Evolutionary conservation across 2,797 vertebrate species (phyloP).

Genomic region (Taenioides sp.): DNA sequence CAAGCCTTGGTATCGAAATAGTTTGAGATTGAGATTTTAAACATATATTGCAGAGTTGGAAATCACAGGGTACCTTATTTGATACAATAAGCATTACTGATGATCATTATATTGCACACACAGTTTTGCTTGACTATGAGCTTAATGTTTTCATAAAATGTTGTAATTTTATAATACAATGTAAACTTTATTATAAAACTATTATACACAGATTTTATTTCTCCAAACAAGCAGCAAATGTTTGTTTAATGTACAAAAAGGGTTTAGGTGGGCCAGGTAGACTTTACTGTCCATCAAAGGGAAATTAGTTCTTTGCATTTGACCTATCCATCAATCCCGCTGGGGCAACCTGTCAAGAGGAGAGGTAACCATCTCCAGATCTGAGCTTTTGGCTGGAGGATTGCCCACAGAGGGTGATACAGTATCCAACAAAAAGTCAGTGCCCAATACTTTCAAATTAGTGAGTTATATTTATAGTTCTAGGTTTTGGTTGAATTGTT

Average conservation of each 20-base stretch:
- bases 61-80: background rate
- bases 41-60: too few relatives aligned
- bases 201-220: background rate
- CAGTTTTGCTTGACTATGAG: too few relatives aligned
- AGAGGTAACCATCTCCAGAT: background rate
- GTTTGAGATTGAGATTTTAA: too few relatives aligned
- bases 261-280: background rate
- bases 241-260: background rate
- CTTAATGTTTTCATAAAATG: too few relatives aligned
- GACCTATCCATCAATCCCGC: background rate
- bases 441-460: background rate
- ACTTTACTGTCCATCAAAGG: background rate
- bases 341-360: background rate
- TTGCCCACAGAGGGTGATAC: background rate
- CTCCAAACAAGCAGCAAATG: background rate
- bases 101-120: too few relatives aligned
- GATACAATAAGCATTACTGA: background rate
- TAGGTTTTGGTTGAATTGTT: background rate
- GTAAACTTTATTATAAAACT: background rate
- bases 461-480: too few relatives aligned
- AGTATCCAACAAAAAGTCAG: too few relatives aligned
- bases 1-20: too few relatives aligned
- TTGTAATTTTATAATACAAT: too few relatives aligned
- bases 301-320: background rate
- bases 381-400: background rate